Evolutionary conservation across 2,888 invertebrate genomes (phyloP), one percentile per base, ranked within the genome.

Genomic region (Cerceris rybyensis): DNA sequence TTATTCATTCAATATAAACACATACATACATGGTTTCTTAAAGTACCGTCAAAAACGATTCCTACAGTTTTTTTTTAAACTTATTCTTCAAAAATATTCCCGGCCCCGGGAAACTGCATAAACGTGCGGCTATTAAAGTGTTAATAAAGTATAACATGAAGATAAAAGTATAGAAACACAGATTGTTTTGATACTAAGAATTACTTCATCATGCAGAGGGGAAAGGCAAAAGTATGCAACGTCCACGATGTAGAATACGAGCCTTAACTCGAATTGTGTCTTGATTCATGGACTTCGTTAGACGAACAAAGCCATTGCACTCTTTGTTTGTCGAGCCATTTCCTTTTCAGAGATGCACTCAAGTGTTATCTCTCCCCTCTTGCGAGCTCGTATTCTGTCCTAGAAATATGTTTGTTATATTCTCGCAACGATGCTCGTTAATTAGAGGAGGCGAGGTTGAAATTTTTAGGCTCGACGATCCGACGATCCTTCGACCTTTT

Each of bases 301-400:
- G 66, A 42, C 42, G 78, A 74, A 70, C 79, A 80, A 80, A 74
- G 74, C 74, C 70, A 74, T 74, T 61, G 74, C 78, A 78, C 66
- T 78, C 74, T 64, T 77, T 79, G 78, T 78, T 80, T 80, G 79
- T 59, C 79, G 50, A 78, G 78, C 74, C 78, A 79, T 78, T 79
- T 78, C 78, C 78, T 77, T 79, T 77, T 73, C 65, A 78, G 68
- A 73, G 78, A 73, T 78, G 54, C 68, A 50, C 69, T 79, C 65
- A 50, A 76, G 67, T 63, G 64, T 72, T 76, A 64, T 70, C 58
- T 59, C 63, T 72, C 65, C 61, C 49, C 78, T 28, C 72, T 78
- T 43, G 67, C 57, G 63, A 76, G 63, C 77, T 67, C 54, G 59
- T 59, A 39, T 50, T 52, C 65, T 43, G 70, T 55, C 63, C 78